phyloP scores from a whole-genome alignment of 2,797 vertebrate genomes.

The Rhinophrynus dorsalis region DNA sequence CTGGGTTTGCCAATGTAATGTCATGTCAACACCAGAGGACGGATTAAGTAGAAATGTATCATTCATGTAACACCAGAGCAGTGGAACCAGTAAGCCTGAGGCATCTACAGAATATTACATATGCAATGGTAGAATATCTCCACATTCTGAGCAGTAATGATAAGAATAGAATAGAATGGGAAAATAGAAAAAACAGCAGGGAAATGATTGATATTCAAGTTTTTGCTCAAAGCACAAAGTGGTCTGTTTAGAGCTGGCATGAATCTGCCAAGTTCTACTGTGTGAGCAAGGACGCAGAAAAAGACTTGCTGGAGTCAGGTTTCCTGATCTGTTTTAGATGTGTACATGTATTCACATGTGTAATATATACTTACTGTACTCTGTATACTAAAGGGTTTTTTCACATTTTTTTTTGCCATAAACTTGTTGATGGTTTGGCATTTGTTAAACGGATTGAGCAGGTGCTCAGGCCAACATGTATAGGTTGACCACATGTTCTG shows the following conservation, averaged over 20 bases:
- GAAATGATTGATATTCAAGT: slow-evolving; percentile 18
- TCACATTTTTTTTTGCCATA: too few species aligned
- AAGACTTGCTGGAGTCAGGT: too few species aligned
- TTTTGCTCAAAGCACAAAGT: neutral
- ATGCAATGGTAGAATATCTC: neutral
- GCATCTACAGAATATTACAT: slow-evolving; percentile 14
- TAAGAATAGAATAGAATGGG: neutral
- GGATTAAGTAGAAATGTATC: slow-evolving; percentile 31
- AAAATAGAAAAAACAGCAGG: neutral
- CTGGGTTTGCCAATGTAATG: too few species aligned
- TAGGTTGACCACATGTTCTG: too few species aligned
- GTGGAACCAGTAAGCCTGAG: slow-evolving; percentile 8
- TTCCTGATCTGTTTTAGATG: too few species aligned
- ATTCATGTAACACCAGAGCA: slow-evolving; percentile 22
- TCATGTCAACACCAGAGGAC: slow-evolving; percentile 15
- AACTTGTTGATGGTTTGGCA: too few species aligned
- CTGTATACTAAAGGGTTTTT: too few species aligned
- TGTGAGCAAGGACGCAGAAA: too few species aligned
- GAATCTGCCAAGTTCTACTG: slow-evolving; percentile 2
- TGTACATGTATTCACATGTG: too few species aligned
- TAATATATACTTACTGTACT: too few species aligned
- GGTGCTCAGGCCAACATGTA: too few species aligned
- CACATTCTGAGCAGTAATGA: neutral
- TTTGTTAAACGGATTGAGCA: too few species aligned
- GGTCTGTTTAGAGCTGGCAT: neutral